Evolutionary conservation across 1,140 invertebrate genomes (phyloP).

Genomic region (Zeugodacus cucurbitae): DNA sequence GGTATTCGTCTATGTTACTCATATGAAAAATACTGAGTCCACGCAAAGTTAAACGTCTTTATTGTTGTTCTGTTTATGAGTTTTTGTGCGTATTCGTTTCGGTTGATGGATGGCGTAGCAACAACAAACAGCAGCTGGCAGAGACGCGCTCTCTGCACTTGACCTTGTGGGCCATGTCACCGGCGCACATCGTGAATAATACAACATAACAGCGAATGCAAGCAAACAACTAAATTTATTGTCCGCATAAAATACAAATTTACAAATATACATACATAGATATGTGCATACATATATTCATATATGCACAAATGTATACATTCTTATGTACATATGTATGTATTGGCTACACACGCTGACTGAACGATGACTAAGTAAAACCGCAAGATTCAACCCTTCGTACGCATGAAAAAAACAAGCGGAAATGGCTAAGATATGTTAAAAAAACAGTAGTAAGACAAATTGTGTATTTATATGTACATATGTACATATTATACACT

Average conservation of each 20-base stretch:
- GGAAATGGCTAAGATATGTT: neutral
- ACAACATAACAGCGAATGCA: neutral
- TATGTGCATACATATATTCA: too few relatives aligned
- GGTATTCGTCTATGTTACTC: too few relatives aligned
- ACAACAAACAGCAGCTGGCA: neutral
- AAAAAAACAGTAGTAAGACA: neutral
- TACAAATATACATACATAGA: neutral
- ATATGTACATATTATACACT: too few relatives aligned
- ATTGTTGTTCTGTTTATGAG: neutral
- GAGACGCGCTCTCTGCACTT: conserved; percentile 1
- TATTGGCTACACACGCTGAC: neutral
- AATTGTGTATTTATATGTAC: too few relatives aligned
- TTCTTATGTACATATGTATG: neutral
- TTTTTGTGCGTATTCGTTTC: neutral
- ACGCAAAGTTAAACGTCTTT: neutral
- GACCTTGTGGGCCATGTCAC: conserved; percentile 10
- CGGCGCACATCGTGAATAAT: neutral
- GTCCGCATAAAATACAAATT: too few relatives aligned
- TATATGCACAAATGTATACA: too few relatives aligned
- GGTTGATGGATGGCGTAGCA: neutral
- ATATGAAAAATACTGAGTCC: neutral
- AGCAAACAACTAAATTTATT: neutral
- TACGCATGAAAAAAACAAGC: neutral
- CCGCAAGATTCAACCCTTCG: neutral
- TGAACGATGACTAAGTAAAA: neutral